Evolutionary conservation across 2,797 vertebrate genomes (phyloP).

Genomic region (Ataeniobius toweri): DNA sequence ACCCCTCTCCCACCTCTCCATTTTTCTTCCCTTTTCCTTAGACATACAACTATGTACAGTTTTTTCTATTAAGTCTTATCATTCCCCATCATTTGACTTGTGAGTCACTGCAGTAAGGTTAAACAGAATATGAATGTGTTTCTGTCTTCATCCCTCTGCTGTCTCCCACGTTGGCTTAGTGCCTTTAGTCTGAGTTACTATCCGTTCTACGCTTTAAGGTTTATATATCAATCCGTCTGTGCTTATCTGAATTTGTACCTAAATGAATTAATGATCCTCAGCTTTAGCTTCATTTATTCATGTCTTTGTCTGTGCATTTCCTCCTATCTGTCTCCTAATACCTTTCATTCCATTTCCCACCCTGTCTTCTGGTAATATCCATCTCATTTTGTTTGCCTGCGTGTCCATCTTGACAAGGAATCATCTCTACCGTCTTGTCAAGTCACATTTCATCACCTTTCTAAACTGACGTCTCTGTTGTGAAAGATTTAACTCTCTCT

Average conservation of each 20-base stretch:
- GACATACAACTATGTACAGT: constrained; percentile 10
- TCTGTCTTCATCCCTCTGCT: constrained; percentile 33
- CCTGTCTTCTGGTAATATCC: constrained; percentile 28
- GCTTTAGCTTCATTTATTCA: constrained; percentile 50
- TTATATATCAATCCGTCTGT: constrained; percentile 62
- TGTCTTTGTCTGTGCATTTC: constrained; percentile 43
- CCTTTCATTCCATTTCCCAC: constrained; percentile 34
- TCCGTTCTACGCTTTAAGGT: constrained; percentile 42
- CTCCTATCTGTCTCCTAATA: constrained; percentile 34
- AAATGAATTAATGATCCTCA: constrained; percentile 64
- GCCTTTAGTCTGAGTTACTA: constrained; percentile 47
- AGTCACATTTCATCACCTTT: constrained; percentile 52
- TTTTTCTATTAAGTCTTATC: constrained; percentile 38
- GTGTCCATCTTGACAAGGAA: constrained; percentile 58
- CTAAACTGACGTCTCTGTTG: constrained; percentile 36
- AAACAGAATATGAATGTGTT: constrained; percentile 52
- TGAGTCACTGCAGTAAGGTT: constrained; percentile 13
- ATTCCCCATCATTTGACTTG: constrained; percentile 2
- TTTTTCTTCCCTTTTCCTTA: background rate
- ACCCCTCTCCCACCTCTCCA: background rate
- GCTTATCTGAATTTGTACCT: constrained; percentile 61
- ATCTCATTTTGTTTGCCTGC: constrained; percentile 52
- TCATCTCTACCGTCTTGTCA: constrained; percentile 47
- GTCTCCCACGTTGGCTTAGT: constrained; percentile 26
- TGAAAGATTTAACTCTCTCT: constrained; percentile 41